These are phyloP conservation scores for Nibea albiflora DNA, from an alignment of 2,113 vertebrate genomes.

Conservation along the genomic window DNA sequence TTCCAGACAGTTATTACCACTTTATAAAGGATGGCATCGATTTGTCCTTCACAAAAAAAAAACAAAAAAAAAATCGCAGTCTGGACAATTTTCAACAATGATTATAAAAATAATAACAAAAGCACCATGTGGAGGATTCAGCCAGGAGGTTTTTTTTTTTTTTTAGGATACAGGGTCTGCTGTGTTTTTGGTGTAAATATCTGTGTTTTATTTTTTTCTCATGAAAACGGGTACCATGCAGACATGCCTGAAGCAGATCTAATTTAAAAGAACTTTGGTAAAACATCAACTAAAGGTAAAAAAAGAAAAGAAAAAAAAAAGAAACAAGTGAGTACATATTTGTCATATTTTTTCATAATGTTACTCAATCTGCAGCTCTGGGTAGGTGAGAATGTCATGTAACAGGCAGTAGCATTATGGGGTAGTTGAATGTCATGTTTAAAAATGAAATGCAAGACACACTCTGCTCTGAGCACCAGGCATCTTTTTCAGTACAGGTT, in stretches of 20 bases:
- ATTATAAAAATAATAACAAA: constrained; percentile 16
- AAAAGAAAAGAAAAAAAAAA: too few relatives aligned
- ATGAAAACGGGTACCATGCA: constrained; percentile 58
- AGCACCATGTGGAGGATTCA: constrained; percentile 18
- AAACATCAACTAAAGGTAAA: constrained; percentile 16
- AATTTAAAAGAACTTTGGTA: constrained; percentile 22
- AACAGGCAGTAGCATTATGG: constrained; percentile 30
- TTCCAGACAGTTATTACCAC: constrained; percentile 34
- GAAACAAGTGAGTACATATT: not conserved
- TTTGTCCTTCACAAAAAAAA: constrained; percentile 7
- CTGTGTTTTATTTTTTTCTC: constrained; percentile 22
- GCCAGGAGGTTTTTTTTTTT: not conserved
- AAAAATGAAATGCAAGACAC: constrained; percentile 32
- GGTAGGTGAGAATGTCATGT: constrained; percentile 23
- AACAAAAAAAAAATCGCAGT: not conserved
- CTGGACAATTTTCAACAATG: constrained; percentile 15
- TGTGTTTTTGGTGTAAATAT: constrained; percentile 70
- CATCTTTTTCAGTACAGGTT: constrained; percentile 33
- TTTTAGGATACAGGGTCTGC: constrained; percentile 34
- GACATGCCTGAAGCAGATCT: constrained; percentile 39
- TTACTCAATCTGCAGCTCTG: constrained; percentile 41
- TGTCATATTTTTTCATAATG: constrained; percentile 1
- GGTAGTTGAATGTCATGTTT: constrained; percentile 56
- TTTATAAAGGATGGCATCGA: constrained; percentile 15
- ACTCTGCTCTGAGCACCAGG: constrained; percentile 16